Evolutionary conservation across 2,113 vertebrate genomes (phyloP).

Genomic region (Prietella phreatophila): DNA sequence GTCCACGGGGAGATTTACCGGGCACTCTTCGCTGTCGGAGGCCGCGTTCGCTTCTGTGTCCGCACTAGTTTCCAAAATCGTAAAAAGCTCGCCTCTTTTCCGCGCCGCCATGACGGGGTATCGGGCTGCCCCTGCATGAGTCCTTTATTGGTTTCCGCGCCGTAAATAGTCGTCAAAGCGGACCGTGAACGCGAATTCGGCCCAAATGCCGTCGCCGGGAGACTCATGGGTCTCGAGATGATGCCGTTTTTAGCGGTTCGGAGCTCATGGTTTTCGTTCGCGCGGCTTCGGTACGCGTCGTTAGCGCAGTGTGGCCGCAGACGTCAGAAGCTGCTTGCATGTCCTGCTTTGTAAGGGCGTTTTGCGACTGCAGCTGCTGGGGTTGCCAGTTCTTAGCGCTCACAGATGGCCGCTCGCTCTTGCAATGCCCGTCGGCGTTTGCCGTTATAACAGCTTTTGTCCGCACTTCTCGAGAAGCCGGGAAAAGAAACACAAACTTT

Average conservation of each 20-base stretch:
- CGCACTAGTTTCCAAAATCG: constrained; percentile 82
- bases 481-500: background rate
- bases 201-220: constrained; percentile 61
- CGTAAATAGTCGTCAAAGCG: constrained; percentile 65
- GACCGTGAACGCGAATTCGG: constrained; percentile 63
- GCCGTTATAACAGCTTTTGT: constrained; percentile 57
- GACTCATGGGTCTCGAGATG: constrained; percentile 66
- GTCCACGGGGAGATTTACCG: constrained; percentile 76
- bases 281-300: constrained; percentile 75
- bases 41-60: constrained; percentile 74
- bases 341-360: constrained; percentile 84
- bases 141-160: constrained; percentile 70
- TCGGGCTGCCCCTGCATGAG: constrained; percentile 82
- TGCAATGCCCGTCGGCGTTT: constrained; percentile 78
- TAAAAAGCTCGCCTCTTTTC: constrained; percentile 82
- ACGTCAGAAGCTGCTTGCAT: constrained; percentile 85
- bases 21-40: constrained; percentile 71
- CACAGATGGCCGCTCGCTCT: constrained; percentile 76
- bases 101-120: constrained; percentile 83
- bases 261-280: constrained; percentile 77
- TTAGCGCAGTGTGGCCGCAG: constrained; percentile 81
- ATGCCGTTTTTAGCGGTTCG: constrained; percentile 68
- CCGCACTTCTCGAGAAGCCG: constrained; percentile 60
- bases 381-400: constrained; percentile 75
- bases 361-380: constrained; percentile 82